A percentile compares a stretch with the other conserved stretches of the same genome.
These are phyloP conservation scores for Caenorhabditis sp. DNA, from an alignment of 2,888 invertebrate species.

Conservation along the genomic window DNA sequence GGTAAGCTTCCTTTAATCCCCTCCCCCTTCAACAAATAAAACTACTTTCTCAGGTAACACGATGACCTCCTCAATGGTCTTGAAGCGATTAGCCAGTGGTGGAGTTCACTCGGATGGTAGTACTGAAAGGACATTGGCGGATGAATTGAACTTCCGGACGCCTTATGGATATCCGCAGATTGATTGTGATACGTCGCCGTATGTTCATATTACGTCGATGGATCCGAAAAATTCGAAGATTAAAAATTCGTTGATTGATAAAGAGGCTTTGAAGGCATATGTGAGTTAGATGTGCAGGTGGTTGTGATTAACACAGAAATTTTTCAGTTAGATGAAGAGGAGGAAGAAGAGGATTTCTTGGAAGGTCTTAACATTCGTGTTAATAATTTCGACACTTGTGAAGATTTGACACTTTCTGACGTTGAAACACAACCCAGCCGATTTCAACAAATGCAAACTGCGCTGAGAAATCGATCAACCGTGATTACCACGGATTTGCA, in stretches of 20 bases:
- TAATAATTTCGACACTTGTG: slow-evolving; percentile 63
- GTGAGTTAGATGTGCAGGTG: slow-evolving; percentile 17
- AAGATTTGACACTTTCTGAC: slow-evolving; percentile 64
- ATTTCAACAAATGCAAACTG: slow-evolving; percentile 64
- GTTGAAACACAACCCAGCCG: slow-evolving; percentile 56
- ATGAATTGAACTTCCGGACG: slow-evolving; percentile 57
- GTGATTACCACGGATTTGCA: slow-evolving; percentile 42
- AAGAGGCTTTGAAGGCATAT: slow-evolving; percentile 32
- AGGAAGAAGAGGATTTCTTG: slow-evolving; percentile 57
- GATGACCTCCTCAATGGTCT: slow-evolving; percentile 53
- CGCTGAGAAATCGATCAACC: slow-evolving; percentile 41
- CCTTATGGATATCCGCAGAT: slow-evolving; percentile 53
- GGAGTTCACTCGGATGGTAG: slow-evolving; percentile 29
- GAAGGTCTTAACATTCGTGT: slow-evolving; percentile 67
- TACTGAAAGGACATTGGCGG: slow-evolving; percentile 48
- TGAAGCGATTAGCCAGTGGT: slow-evolving; percentile 35
- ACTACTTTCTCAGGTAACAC: slow-evolving; percentile 21
- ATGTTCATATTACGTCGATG: slow-evolving; percentile 49
- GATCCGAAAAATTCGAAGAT: slow-evolving; percentile 40
- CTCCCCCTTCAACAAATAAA: too few relatives aligned
- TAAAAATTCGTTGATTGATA: slow-evolving; percentile 40
- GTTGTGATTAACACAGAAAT: too few relatives aligned
- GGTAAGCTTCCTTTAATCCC: slow-evolving; percentile 7
- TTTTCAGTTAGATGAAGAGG: slow-evolving; percentile 45
- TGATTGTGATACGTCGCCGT: slow-evolving; percentile 27